phyloP scores from a whole-genome alignment of 2,113 vertebrate species.

The Laticauda colubrina region DNA sequence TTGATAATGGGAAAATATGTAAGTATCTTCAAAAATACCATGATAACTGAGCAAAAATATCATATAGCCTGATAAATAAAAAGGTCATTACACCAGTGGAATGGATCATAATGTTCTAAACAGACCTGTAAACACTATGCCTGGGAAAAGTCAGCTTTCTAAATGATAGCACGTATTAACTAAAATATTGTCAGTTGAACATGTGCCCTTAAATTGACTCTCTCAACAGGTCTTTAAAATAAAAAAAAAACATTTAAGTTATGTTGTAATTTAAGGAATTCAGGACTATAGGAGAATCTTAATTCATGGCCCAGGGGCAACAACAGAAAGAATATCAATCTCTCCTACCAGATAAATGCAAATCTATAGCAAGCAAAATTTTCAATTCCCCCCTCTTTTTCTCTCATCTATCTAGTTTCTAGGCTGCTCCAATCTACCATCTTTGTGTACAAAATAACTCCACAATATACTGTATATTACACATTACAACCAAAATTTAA shows the following conservation, averaged over 20 bases:
- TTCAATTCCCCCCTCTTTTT: background rate
- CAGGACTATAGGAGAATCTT: background rate
- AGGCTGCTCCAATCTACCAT: background rate
- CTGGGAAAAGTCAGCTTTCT: background rate
- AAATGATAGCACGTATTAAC: background rate
- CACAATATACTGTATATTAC: background rate
- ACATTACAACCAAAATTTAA: background rate
- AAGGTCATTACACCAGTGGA: background rate
- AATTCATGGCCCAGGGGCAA: background rate
- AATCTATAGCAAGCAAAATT: background rate
- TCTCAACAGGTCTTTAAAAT: background rate
- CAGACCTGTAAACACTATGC: background rate
- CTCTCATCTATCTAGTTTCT: background rate
- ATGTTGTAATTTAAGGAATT: background rate
- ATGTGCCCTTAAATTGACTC: background rate
- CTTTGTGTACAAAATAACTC: background rate
- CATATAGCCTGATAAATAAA: background rate
- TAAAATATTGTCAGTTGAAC: background rate
- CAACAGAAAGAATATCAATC: background rate
- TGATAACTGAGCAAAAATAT: background rate
- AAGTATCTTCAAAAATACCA: conserved; percentile 68
- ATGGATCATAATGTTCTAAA: background rate
- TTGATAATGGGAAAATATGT: conserved; percentile 90
- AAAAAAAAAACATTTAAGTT: background rate
- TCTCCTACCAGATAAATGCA: background rate